Percentiles rank a stretch among this genome's conserved stretches.
Conservation (phyloP, 2,888 invertebrate species). For the Spisula solida region DNA sequence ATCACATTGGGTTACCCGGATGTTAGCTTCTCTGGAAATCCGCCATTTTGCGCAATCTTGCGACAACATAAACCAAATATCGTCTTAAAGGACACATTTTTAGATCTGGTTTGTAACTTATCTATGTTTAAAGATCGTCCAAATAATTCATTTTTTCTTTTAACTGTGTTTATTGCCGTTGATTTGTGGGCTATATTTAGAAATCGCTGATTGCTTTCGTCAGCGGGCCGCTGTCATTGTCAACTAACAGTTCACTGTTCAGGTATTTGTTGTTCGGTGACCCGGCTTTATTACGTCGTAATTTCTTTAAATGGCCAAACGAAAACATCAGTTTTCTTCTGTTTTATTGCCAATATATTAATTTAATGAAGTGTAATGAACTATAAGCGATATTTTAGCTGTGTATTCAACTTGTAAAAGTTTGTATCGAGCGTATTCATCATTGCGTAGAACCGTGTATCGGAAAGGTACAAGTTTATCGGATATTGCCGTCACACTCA, state of each 20-base stretch:
- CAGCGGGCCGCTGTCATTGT: constrained; percentile 43
- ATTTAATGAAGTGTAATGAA: background rate
- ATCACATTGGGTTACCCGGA: constrained; percentile 58
- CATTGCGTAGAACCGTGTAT: background rate
- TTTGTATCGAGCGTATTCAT: background rate
- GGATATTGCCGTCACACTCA: background rate
- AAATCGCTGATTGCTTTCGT: background rate
- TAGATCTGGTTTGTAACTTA: background rate
- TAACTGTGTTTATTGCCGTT: background rate
- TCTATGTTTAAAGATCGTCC: background rate
- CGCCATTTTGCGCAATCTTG: constrained; percentile 62
- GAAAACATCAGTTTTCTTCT: background rate
- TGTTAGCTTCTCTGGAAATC: constrained; percentile 64
- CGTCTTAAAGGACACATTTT: background rate
- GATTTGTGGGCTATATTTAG: background rate
- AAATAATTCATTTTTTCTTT: background rate
- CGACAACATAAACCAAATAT: background rate
- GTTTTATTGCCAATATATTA: background rate
- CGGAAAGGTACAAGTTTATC: background rate
- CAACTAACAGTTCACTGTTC: background rate
- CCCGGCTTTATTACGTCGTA: background rate
- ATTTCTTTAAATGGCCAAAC: background rate
- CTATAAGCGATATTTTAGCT: background rate
- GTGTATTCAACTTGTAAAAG: background rate
- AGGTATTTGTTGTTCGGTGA: background rate